Evolutionary conservation across 2,888 invertebrate genomes (phyloP).

Genomic region (Parnassius apollo): DNA sequence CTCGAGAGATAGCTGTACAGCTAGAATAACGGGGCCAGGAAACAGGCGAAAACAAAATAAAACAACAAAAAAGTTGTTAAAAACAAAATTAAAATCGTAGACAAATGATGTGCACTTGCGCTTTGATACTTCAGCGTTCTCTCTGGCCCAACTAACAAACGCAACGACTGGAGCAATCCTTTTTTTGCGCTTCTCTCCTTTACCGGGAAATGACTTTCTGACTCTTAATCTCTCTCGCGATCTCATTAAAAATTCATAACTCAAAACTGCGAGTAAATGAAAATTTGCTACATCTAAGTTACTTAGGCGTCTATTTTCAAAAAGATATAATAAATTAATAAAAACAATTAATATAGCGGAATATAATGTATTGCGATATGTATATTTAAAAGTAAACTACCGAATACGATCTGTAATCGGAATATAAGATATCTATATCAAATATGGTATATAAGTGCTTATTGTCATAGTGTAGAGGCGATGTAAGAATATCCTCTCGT

Average conservation of each 20-base stretch:
- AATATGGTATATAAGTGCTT: no score
- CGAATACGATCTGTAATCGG: no score
- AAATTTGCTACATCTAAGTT: slow-evolving; percentile 60
- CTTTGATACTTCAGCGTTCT: slow-evolving; percentile 35
- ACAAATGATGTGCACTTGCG: slow-evolving; percentile 21
- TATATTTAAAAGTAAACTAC: no score
- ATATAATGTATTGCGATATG: no score
- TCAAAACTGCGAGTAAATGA: slow-evolving; percentile 79
- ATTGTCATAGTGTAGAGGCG: no score
- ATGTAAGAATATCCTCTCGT: no score
- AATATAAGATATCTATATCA: no score
- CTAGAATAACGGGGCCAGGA: slow-evolving; percentile 45
- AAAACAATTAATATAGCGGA: no score
- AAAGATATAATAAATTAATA: neutral
- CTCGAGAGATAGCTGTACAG: slow-evolving; percentile 62
- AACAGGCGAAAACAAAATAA: slow-evolving; percentile 36
- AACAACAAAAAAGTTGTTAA: slow-evolving; percentile 17
- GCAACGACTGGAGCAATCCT: slow-evolving; percentile 65
- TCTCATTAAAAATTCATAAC: slow-evolving; percentile 85
- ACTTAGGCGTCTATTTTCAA: slow-evolving; percentile 19
- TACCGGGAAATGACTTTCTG: slow-evolving; percentile 82
- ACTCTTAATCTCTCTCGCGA: slow-evolving; percentile 82
- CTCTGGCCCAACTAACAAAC: slow-evolving; percentile 63
- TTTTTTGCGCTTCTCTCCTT: slow-evolving; percentile 69
- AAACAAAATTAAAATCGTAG: slow-evolving; percentile 31